Base-by-base conservation (phyloP, 2,797 vertebrate genomes). In the Euthynnus affinis region DNA sequence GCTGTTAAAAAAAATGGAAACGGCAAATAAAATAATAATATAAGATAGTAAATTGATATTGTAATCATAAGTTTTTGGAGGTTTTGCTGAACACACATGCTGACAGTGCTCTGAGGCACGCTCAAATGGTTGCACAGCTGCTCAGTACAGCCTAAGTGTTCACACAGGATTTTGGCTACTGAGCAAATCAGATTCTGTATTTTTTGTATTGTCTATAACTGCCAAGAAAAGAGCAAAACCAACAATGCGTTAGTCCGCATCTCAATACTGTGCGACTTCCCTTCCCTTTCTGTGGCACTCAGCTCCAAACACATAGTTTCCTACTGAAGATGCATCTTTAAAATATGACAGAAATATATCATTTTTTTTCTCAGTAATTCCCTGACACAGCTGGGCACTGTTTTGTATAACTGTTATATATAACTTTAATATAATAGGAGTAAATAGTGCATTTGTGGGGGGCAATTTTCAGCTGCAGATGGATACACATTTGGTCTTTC, bases 51-150 rank as follows among this genome's bases (percentile, higher is more conserved):
- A 71, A 78, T 48, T 65, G 1, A 74, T 76, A 65, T 63, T 76
- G 56, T 79, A 71, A 80, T 78, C 29, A 52, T 34, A 23, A 23
- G 27, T 76, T 68, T 70, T 61, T 9, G 48, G 46, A 67, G 75
- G 40, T n/a, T 61, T 78, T 78, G 79, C 62, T 48, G 56, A 78
- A 52, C 64, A 70, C 73, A 49, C 48, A 34, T 46, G 67, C 67
- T 74, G 68, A 64, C 71, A 22, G 42, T 18, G 27, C 69, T 63
- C 44, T 22, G 7, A 44, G 32, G 48, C 25, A 61, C 5, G 15
- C 67, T 78, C 42, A 42, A 74, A 76, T 52, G 56, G 58, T 67
- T 74, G 59, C 72, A 61, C 53, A 87, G 76, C 73, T 78, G 79
- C 61, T 75, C 62, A 12, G 25, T 18, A 51, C 13, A 60, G 62